These are phyloP conservation scores for Nicator chloris DNA, from an alignment of 2,113 vertebrate species.

Conservation along the genomic window DNA sequence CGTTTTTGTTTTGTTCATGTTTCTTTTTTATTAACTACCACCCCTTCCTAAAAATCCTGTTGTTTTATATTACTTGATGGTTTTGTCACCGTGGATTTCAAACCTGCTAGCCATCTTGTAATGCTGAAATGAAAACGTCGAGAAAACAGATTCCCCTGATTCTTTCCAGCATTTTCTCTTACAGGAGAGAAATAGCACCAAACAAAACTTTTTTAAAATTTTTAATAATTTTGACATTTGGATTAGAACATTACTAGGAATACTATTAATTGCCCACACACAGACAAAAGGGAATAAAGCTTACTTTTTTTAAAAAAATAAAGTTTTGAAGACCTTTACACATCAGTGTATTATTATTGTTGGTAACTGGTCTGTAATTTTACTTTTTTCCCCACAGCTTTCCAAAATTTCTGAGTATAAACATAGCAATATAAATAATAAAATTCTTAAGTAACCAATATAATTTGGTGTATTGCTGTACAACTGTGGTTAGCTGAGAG, in stretches of 20 bases:
- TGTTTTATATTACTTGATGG: not conserved
- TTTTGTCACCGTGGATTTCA: not conserved
- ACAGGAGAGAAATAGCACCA: not conserved
- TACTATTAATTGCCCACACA: not conserved
- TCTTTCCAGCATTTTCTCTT: not conserved
- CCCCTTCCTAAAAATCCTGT: not conserved
- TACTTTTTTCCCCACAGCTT: not conserved
- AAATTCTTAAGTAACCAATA: not conserved
- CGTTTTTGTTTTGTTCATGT: not conserved
- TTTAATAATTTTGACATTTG: not conserved
- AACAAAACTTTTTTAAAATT: not conserved
- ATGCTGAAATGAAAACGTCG: not conserved
- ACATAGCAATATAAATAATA: not conserved
- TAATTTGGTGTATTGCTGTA: not conserved
- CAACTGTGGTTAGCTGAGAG: not conserved
- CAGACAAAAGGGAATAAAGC: not conserved
- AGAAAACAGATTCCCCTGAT: not conserved
- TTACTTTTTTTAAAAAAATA: not conserved
- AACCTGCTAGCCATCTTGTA: not conserved
- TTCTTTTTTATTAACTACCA: not conserved
- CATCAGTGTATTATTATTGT: not conserved
- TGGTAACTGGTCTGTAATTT: not conserved
- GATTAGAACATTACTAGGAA: not conserved
- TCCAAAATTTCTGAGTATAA: not conserved
- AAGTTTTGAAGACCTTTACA: not conserved